phyloP scores from a whole-genome alignment of 2,888 invertebrate species.

The Palloptera scutellata region DNA sequence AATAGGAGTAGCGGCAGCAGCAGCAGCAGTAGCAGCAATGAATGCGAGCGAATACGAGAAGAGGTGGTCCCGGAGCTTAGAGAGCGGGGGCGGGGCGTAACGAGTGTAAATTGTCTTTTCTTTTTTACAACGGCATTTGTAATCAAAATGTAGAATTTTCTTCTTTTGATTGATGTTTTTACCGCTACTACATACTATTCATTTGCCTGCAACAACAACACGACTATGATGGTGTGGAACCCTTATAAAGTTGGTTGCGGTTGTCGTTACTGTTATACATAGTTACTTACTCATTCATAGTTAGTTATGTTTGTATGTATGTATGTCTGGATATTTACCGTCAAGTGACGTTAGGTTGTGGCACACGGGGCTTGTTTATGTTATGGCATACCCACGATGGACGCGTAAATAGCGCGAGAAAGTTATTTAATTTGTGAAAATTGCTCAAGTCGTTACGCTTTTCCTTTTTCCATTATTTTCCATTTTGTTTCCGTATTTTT shows the following conservation, averaged over 20 bases:
- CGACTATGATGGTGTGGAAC: background rate
- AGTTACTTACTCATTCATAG: background rate
- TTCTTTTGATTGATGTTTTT: conserved; percentile 52
- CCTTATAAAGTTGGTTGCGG: background rate
- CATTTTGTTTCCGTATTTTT: background rate
- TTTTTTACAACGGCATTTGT: conserved; percentile 41
- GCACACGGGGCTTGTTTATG: background rate
- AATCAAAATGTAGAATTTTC: conserved; percentile 48
- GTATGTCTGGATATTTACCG: too few species aligned
- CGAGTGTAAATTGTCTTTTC: conserved; percentile 25
- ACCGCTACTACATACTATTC: too few species aligned
- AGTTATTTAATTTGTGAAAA: conserved; percentile 57
- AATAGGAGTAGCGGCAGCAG: background rate
- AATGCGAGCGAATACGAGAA: too few species aligned
- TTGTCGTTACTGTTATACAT: background rate
- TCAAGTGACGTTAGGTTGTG: too few species aligned
- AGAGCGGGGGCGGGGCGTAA: background rate
- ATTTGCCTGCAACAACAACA: too few species aligned
- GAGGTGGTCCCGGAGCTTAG: too few species aligned
- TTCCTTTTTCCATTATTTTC: background rate
- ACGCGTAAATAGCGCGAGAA: conserved; percentile 19
- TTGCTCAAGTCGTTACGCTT: conserved; percentile 38
- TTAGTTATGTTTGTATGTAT: background rate
- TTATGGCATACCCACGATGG: background rate
- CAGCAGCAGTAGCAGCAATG: background rate